Evolutionary conservation across 2,113 vertebrate species (phyloP).

Genomic region (Syngnathus scovelli): DNA sequence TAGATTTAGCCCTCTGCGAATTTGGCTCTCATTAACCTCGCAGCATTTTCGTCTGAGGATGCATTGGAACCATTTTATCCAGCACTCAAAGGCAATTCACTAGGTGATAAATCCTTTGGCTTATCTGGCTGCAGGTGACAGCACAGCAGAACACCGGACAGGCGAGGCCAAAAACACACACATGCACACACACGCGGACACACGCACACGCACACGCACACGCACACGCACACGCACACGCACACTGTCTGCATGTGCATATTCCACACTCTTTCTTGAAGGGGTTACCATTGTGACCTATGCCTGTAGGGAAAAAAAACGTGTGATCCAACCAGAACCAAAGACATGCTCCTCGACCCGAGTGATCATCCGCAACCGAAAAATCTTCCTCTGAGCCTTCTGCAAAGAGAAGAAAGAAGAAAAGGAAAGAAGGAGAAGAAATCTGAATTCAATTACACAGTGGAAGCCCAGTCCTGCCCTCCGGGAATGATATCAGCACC

Average conservation of each 20-base stretch:
- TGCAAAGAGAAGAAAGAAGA: slow-evolving; percentile 31
- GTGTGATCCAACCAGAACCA: slow-evolving; percentile 57
- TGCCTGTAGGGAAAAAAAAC: slow-evolving; percentile 37
- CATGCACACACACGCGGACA: slow-evolving; percentile 23
- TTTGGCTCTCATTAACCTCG: slow-evolving; percentile 76
- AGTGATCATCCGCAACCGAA: slow-evolving; percentile 53
- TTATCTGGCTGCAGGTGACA: slow-evolving; percentile 72
- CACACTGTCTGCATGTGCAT: background rate
- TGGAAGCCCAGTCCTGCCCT: slow-evolving; percentile 62
- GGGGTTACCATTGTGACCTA: slow-evolving; percentile 64
- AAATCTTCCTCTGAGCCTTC: slow-evolving; percentile 50
- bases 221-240: slow-evolving; percentile 31
- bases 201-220: slow-evolving; percentile 18
- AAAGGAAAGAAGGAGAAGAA: slow-evolving; percentile 30
- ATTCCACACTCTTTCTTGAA: slow-evolving; percentile 23
- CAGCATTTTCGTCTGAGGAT: slow-evolving; percentile 69
- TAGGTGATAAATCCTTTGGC: slow-evolving; percentile 72
- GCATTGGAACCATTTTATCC: slow-evolving; percentile 72
- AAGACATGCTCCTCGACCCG: slow-evolving; percentile 51
- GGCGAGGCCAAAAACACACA: slow-evolving; percentile 46
- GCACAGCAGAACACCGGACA: slow-evolving; percentile 53
- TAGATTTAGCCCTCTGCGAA: slow-evolving; percentile 74
- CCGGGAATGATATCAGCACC: slow-evolving; percentile 70
- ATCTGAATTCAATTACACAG: slow-evolving; percentile 73
- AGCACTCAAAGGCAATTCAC: slow-evolving; percentile 72